Evolutionary conservation across 30 jellyfish, hydroid and myxozoan species (phyloP).

Genomic region (Turritopsis rubra): DNA sequence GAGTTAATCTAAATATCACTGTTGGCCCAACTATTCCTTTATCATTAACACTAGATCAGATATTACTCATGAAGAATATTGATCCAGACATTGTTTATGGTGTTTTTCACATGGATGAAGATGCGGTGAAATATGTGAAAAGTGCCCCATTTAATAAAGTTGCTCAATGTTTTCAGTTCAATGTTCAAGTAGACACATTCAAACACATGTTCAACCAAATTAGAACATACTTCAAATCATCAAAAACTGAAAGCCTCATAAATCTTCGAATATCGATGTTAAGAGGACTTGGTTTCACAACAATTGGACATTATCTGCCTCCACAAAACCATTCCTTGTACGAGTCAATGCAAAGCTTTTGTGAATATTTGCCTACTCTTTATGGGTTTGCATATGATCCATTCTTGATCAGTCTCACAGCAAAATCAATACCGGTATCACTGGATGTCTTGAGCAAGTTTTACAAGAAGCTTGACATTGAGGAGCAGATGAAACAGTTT

Average conservation of each 20-base stretch:
- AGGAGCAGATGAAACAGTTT: not conserved
- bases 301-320: not conserved
- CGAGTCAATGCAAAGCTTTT: not conserved
- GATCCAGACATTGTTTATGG: not conserved
- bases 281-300: not conserved
- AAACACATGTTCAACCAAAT: not conserved
- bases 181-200: not conserved
- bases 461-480: not conserved
- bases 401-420: not conserved
- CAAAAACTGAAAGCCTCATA: not conserved
- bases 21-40: not conserved
- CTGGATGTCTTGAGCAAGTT: not conserved
- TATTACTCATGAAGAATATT: not conserved
- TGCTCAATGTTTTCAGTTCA: not conserved
- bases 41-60: not conserved
- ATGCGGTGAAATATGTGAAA: not conserved
- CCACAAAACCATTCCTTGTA: not conserved
- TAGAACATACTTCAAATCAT: not conserved
- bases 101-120: not conserved
- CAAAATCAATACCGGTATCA: not conserved
- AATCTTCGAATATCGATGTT: not conserved
- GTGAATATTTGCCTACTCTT: not conserved
- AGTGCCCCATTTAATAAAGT: not conserved
- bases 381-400: constrained; percentile 1
- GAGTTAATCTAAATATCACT: not conserved